Evolutionary conservation across 2,888 invertebrate species (phyloP).

Genomic region (Petrolisthes manimaculis): DNA sequence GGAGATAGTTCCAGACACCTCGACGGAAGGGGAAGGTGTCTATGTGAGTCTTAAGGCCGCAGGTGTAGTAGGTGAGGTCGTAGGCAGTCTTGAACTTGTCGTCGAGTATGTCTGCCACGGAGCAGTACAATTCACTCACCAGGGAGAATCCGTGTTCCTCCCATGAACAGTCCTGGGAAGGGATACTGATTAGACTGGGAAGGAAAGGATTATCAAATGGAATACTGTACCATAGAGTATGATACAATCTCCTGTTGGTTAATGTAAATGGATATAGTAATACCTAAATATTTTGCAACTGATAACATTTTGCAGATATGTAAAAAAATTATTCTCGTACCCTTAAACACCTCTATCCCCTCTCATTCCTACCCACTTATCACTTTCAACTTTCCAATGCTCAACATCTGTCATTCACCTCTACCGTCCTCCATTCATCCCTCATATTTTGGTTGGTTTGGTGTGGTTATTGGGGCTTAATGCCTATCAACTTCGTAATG

Average conservation of each 20-base stretch:
- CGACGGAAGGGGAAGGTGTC: conserved; percentile 87
- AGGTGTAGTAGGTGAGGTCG: conserved; percentile 86
- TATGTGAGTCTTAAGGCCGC: conserved; percentile 84
- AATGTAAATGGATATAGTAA: not conserved
- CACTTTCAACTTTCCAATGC: too few species aligned
- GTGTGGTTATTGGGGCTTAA: too few species aligned
- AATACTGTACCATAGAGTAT: not conserved
- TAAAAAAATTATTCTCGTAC: too few species aligned
- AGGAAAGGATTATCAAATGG: not conserved
- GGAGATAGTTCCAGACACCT: conserved; percentile 92
- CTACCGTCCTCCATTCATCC: too few species aligned
- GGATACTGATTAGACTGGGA: not conserved
- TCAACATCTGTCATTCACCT: too few species aligned
- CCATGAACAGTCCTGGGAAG: conserved; percentile 86
- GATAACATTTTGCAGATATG: not conserved
- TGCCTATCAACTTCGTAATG: too few species aligned
- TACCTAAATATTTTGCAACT: not conserved
- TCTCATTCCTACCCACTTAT: too few species aligned
- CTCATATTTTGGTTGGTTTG: too few species aligned
- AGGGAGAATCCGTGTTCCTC: conserved; percentile 90
- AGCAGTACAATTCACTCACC: conserved; percentile 84
- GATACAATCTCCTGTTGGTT: too few species aligned
- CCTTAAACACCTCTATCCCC: too few species aligned
- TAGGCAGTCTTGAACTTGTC: conserved; percentile 88
- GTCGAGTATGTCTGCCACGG: conserved; percentile 84